Conservation (phyloP, 1,140 invertebrate species). For the Heliconius himera region DNA sequence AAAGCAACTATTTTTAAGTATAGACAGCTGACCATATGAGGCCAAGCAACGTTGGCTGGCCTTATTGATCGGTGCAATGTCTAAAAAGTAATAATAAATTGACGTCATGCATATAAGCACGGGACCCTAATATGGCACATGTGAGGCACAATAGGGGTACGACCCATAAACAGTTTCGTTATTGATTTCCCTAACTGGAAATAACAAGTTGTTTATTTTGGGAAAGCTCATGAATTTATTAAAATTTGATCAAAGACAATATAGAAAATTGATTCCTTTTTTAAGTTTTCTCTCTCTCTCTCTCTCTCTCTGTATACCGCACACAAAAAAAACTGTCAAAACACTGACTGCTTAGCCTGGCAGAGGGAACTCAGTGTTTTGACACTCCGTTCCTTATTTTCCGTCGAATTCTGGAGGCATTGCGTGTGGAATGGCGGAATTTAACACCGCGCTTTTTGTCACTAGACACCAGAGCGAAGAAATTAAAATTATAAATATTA, state of each 20-base stretch:
- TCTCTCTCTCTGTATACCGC: too few relatives aligned
- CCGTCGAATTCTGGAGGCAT: too few relatives aligned
- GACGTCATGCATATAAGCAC: constrained; percentile 66
- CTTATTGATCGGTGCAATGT: constrained; percentile 58
- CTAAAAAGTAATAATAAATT: constrained; percentile 64
- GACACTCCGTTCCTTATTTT: too few relatives aligned
- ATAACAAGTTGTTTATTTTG: constrained; percentile 12
- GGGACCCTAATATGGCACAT: constrained; percentile 57
- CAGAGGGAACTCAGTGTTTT: too few relatives aligned
- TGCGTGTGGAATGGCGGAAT: too few relatives aligned
- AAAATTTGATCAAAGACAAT: constrained; percentile 2
- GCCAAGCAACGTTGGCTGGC: constrained; percentile 51
- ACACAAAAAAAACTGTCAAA: too few relatives aligned
- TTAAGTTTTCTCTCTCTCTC: too few relatives aligned
- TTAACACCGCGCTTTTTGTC: too few relatives aligned
- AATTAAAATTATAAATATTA: too few relatives aligned
- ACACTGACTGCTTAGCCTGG: too few relatives aligned
- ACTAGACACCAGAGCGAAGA: too few relatives aligned
- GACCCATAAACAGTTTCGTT: constrained; percentile 36
- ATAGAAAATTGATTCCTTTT: neutral
- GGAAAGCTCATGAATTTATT: constrained; percentile 9
- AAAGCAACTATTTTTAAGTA: constrained; percentile 43
- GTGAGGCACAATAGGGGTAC: constrained; percentile 46
- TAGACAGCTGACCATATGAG: constrained; percentile 50
- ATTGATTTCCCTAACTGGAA: constrained; percentile 36